Percentiles rank a stretch among this genome's conserved stretches.
Conservation (phyloP, 1,140 invertebrate species). For the Drosophila cardini region DNA sequence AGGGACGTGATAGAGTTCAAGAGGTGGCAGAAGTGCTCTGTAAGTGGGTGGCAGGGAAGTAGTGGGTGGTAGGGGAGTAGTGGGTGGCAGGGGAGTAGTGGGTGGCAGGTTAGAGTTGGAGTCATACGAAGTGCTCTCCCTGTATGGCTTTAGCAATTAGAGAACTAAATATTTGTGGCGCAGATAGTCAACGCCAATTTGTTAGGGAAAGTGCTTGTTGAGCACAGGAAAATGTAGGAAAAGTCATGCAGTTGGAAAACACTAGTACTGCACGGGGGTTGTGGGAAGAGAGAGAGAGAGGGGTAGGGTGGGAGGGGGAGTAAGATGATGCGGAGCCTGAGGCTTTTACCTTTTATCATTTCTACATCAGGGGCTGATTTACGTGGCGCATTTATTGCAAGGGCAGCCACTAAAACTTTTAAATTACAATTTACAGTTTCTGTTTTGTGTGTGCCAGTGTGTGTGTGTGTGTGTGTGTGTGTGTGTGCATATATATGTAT, state of each 20-base stretch:
- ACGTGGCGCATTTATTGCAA: slow-evolving; percentile 53
- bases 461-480: slow-evolving; percentile 23
- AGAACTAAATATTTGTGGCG: slow-evolving; percentile 53
- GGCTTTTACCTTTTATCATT: slow-evolving; percentile 48
- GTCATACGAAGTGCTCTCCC: slow-evolving; percentile 23
- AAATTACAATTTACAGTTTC: slow-evolving; percentile 75
- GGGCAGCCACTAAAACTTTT: slow-evolving; percentile 74
- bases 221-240: not conserved
- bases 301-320: not conserved
- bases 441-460: slow-evolving; percentile 18
- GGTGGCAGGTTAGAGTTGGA: not conserved
- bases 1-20: not conserved
- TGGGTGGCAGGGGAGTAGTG: not conserved
- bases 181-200: slow-evolving; percentile 55
- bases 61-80: too few relatives aligned
- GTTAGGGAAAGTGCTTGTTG: slow-evolving; percentile 26
- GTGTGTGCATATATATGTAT: slow-evolving; percentile 18
- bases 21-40: not conserved
- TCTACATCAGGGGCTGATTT: slow-evolving; percentile 44
- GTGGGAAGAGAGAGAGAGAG: not conserved
- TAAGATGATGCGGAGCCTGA: not conserved
- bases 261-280: too few relatives aligned
- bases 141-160: slow-evolving; percentile 49
- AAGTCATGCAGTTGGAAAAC: too few relatives aligned
- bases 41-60: not conserved